Evolutionary conservation across 2,113 vertebrate genomes (phyloP).

Genomic region (Nyctereutes procyonoides): DNA sequence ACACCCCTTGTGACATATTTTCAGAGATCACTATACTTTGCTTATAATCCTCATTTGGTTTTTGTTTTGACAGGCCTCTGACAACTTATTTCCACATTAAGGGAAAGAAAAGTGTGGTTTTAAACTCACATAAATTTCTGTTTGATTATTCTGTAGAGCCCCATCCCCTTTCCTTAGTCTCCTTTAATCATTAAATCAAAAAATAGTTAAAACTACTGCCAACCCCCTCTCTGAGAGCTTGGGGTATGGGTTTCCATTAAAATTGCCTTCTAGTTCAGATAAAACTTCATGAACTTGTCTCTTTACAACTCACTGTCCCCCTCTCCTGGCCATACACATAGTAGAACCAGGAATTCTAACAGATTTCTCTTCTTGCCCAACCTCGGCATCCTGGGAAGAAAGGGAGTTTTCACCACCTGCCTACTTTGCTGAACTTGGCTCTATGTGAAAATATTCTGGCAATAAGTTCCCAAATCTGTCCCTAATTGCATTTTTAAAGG

Average conservation of each 20-base stretch:
- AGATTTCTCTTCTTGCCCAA: background rate
- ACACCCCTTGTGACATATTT: background rate
- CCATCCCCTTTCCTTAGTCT: background rate
- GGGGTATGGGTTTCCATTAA: slow-evolving; percentile 35
- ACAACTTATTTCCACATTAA: background rate
- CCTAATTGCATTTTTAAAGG: background rate
- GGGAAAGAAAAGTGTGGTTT: slow-evolving; percentile 23
- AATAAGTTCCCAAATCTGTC: background rate
- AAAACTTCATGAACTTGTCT: slow-evolving; percentile 27
- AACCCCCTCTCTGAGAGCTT: background rate
- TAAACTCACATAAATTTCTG: slow-evolving; percentile 32
- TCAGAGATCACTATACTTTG: background rate
- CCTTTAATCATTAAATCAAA: slow-evolving; percentile 60
- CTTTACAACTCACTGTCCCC: background rate
- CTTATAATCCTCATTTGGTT: background rate
- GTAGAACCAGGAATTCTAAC: background rate
- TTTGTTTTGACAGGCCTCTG: slow-evolving; percentile 22
- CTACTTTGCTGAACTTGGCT: background rate
- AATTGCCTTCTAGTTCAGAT: slow-evolving; percentile 31
- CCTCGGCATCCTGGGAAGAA: background rate
- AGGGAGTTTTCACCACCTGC: background rate
- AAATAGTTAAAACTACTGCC: background rate
- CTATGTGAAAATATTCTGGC: background rate
- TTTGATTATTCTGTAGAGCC: slow-evolving; percentile 31
- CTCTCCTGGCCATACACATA: background rate